Conservation (phyloP, 2,888 invertebrate species). For the Adelphocoris suturalis region DNA sequence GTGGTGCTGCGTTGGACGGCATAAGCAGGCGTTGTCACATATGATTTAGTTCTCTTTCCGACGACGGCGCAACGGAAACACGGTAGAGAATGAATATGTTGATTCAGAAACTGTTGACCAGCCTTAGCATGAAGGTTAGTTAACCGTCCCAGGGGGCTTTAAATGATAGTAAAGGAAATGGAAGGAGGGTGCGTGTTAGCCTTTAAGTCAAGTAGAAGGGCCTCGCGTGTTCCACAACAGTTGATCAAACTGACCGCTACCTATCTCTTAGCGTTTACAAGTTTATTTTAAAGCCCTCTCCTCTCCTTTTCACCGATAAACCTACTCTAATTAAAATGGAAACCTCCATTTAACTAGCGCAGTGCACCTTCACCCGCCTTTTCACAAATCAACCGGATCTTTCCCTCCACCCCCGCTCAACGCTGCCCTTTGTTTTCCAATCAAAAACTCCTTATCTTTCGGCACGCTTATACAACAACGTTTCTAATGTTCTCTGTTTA, state of each 20-base stretch:
- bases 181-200: conserved; percentile 69
- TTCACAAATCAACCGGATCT: conserved; percentile 56
- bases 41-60: no score
- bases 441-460: conserved; percentile 70
- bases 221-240: conserved; percentile 68
- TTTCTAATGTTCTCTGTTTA: conserved; percentile 66
- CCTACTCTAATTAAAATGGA: conserved; percentile 70
- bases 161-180: conserved; percentile 70
- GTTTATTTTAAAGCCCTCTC: conserved; percentile 70
- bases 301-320: conserved; percentile 57
- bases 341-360: conserved; percentile 69
- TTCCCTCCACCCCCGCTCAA: background rate
- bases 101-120: conserved; percentile 57
- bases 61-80: background rate
- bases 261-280: conserved; percentile 71
- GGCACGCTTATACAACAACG: conserved; percentile 62
- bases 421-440: conserved; percentile 64
- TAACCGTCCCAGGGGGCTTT: conserved; percentile 48
- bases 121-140: conserved; percentile 59
- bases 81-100: background rate
- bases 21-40: no score
- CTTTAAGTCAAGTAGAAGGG: conserved; percentile 68
- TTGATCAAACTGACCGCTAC: conserved; percentile 71
- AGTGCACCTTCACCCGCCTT: conserved; percentile 44
- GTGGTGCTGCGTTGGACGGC: background rate